Evolutionary conservation across 2,888 invertebrate species (phyloP), one percentile per base, ranked within the genome.

Genomic region (Parnassius glacialis): DNA sequence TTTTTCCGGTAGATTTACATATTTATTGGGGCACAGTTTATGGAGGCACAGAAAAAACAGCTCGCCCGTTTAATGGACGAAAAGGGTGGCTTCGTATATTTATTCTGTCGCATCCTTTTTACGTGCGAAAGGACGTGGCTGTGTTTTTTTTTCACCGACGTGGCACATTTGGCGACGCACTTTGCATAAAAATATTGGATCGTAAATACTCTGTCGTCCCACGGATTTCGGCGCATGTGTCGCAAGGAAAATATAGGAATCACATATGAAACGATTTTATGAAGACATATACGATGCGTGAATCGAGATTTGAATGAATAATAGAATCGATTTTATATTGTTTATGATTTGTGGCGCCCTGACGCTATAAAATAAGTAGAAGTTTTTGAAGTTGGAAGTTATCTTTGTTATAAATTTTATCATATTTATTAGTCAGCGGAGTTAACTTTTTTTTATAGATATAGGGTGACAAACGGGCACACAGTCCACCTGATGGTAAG

Each of bases 21-120:
- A 91, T 91, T 91, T 91, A 91, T 91, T 91, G 90, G 91, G 87
- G 87, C 91, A 86, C 87, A 88, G 88, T 91, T 91, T 91, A 91
- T 89, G 88, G 85, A 74, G 79, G 85, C 83, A 84, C 73, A 82
- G 81, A 81, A 87, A 90, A 85, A 90, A 89, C 84, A 79, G 85
- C 80, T 77, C 79, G 85, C 84, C 80, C 81, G 85, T 91, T 90
- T 90, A 87, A 90, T 88, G 89, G 88, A 90, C 90, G 87, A 90
- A 91, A 91, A 91, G 91, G 90, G 90, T 90, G 89, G 83, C 85
- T 85, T 74, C 75, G 90, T 91, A 87, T 91, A 91, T 91, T 91
- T 91, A 91, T 91, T 88, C 80, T 90, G 90, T 87, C 90, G 87
- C 89, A 89, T 90, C 90, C 88, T 87, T 91, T 91, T 91, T 90